Conservation (phyloP, 2,888 invertebrate genomes). For the Epistrophe eligans region DNA sequence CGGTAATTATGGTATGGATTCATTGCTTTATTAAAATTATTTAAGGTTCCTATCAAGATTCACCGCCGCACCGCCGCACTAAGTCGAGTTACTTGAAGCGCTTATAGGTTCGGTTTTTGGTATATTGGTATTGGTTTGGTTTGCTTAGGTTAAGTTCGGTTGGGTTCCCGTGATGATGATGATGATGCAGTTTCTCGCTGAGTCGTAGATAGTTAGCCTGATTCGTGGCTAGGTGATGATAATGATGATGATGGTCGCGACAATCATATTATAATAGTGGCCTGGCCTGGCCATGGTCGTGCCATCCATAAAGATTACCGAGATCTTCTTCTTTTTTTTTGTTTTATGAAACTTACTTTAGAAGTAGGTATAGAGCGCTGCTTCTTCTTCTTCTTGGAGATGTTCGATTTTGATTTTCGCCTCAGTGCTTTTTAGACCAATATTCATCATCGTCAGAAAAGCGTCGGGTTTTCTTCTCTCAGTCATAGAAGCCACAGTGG, state of each 20-base stretch:
- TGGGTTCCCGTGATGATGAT: slow-evolving; percentile 41
- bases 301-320: slow-evolving; percentile 68
- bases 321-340: slow-evolving; percentile 48
- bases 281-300: slow-evolving; percentile 64
- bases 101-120: not conserved
- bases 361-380: not conserved
- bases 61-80: not conserved
- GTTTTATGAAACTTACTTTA: not conserved
- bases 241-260: slow-evolving; percentile 75
- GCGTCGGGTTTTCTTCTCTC: slow-evolving; percentile 45
- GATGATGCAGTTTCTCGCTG: slow-evolving; percentile 9
- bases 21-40: slow-evolving; percentile 76
- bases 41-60: slow-evolving; percentile 71
- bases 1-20: slow-evolving; percentile 74
- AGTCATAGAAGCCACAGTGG: not conserved
- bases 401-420: slow-evolving; percentile 64
- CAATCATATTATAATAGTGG: slow-evolving; percentile 76
- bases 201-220: slow-evolving; percentile 68
- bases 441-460: slow-evolving; percentile 67
- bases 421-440: slow-evolving; percentile 61
- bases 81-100: not conserved
- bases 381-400: slow-evolving; percentile 1
- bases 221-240: slow-evolving; percentile 76
- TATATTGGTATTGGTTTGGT: slow-evolving; percentile 3
- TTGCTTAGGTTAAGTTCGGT: not conserved